Evolutionary conservation across 2,888 invertebrate species (phyloP).

Genomic region (Hedya salicella): DNA sequence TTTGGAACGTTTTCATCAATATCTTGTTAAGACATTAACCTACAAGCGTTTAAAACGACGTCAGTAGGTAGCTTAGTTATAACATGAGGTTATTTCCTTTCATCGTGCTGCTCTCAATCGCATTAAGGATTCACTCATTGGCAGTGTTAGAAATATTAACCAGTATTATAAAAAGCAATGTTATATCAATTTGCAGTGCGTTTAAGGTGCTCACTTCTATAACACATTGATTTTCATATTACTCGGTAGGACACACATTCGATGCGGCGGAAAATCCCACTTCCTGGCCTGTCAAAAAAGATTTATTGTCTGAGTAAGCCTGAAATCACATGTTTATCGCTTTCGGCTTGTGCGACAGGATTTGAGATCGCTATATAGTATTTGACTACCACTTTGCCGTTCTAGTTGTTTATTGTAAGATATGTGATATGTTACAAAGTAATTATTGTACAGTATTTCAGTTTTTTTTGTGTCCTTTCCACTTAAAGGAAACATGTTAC

Average conservation of each 20-base stretch:
- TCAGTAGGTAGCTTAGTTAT: neutral
- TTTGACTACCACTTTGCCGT: too few species aligned
- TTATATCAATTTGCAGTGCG: conserved; percentile 20
- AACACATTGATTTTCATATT: conserved; percentile 37
- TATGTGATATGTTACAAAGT: too few species aligned
- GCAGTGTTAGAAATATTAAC: conserved; percentile 36
- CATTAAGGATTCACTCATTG: conserved; percentile 18
- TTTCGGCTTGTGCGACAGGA: too few species aligned
- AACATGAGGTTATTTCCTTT: conserved; percentile 5
- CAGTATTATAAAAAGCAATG: conserved; percentile 38
- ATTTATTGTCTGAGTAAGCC: too few species aligned
- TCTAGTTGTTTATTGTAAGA: too few species aligned
- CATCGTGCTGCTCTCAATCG: conserved; percentile 10
- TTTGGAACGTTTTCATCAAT: neutral
- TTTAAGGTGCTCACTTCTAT: conserved; percentile 30
- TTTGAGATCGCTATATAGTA: too few species aligned
- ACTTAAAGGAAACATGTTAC: too few species aligned
- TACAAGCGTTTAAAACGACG: conserved; percentile 22
- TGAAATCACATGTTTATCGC: too few species aligned
- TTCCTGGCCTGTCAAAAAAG: too few species aligned
- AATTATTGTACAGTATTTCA: too few species aligned
- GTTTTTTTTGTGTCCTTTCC: too few species aligned
- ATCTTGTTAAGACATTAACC: conserved; percentile 17
- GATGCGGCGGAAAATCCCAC: too few species aligned
- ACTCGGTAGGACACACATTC: conserved; percentile 20